Base-by-base conservation (phyloP, 2,888 invertebrate species). In the Coelopa pilipes region DNA sequence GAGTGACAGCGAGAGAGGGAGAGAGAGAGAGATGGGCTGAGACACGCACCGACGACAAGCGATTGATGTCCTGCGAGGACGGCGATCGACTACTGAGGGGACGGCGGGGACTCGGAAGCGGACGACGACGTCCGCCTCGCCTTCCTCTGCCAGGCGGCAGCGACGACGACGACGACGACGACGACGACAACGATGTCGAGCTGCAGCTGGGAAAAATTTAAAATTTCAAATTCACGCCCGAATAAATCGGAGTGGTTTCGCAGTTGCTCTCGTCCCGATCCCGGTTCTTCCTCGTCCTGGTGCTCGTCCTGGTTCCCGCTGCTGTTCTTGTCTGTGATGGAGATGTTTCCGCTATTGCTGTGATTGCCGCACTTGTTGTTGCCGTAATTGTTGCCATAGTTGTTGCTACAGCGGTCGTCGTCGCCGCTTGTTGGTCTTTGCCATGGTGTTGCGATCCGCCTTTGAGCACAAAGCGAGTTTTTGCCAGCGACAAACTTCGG, bases 211-310 rank as follows among this genome's bases (percentile, higher is more conserved):
- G 24, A 68, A 69, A 19, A 46, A 69, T 69, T 69, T 69, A 34
- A 69, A 59, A 59, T 59, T 47, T 69, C 46, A 69, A 69, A 69
- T 69, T 69, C 69, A 69, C 57, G 69, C 69, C 55, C 57, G 46
- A 69, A 59, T 57, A 69, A 69, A 45, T 69, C 46, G 59, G 21
- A 46, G 69, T 0, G 2, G 53, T 13, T 53, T 53, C 15, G 53
- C n/a, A 15, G 53, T 53, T 53, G 53, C 10, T 9, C n/a, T 53
- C 15, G n/a, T 13, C 34, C 7, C 34, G 34, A n/a, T n/a, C n/a
- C n/a, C n/a, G n/a, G n/a, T n/a, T n/a, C n/a, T n/a, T 34, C 7
- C 34, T 34, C 34, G 34, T 34, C 34, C 34, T 34, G 2, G 34
- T 34, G 2, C 34, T 34, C 34, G 7, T 34, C 34, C 34, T 34